Evolutionary conservation across 2,113 vertebrate genomes (phyloP), one percentile per base, ranked within the genome.

Genomic region (Etia nguti): DNA sequence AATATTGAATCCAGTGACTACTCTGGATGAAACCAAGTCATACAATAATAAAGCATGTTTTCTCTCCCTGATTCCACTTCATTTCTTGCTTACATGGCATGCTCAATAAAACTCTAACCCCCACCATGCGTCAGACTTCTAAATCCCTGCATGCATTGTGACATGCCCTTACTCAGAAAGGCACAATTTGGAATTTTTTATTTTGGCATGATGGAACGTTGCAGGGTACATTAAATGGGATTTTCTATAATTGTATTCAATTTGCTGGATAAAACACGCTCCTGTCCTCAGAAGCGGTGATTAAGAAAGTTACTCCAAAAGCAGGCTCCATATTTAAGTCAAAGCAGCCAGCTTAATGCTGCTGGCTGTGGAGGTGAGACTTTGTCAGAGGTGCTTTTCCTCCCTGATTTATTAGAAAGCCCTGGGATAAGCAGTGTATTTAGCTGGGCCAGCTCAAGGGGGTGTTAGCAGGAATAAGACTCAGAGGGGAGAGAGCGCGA

Each of bases 341-440:
- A 75, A 88, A 81, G 87, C 83, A 90, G 82, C 86, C 15, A 31
- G 65, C 55, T 80, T 82, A 82, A 55, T 79, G 57, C 86, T 82
- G 65, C 87, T 92, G 89, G 89, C 87, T 52, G 41, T 60, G 82
- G 92, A 92, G 89, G 92, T 92, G 94, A 93, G 94, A 93, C 90
- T 89, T 79, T 94, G 94, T 96, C 93, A 89, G 87, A 92, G 90
- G 93, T 90, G 93, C 92, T 90, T 93, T 95, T 90, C 91, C 93
- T 93, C 77, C 79, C 90, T 94, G 93, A 95, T 95, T 95, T 93
- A 95, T 93, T 88, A 82, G 90, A 90, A 46, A 89, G 90, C 82
- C 87, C 84, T 22, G 89, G 94, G 90, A 95, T 93, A 94, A 94
- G 95, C 90, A 85, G 91, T 75, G 89, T 90, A 93, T 95, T 95